Evolutionary conservation across 2,113 vertebrate genomes (phyloP).

Genomic region (Xiphorhynchus elegans): DNA sequence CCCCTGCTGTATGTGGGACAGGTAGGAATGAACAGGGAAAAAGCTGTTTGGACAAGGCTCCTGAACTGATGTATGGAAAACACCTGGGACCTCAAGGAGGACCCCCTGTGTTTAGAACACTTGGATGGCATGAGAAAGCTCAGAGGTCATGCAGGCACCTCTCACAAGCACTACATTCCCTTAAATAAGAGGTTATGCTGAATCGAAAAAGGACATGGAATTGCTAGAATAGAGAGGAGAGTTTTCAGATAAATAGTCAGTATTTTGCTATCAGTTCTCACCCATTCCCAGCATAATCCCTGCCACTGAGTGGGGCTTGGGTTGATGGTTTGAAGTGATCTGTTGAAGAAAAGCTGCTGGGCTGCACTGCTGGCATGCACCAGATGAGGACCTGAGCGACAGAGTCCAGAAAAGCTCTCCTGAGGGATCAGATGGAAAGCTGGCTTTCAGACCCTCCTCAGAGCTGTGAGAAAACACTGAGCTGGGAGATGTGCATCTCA

Average conservation of each 20-base stretch:
- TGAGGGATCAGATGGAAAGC: neutral
- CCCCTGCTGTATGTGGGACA: accelerated
- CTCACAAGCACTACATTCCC: neutral
- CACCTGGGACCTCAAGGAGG: neutral
- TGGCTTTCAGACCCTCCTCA: neutral
- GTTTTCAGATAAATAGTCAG: neutral
- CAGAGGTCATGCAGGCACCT: neutral
- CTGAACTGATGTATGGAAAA: neutral
- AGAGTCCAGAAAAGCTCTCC: neutral
- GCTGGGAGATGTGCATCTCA: neutral
- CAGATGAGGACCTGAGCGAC: neutral
- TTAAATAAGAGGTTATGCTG: neutral
- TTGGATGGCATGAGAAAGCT: neutral
- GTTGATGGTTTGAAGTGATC: neutral
- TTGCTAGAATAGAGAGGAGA: neutral
- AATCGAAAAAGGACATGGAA: neutral
- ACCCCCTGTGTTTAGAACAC: neutral
- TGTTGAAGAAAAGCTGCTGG: neutral
- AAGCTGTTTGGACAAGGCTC: neutral
- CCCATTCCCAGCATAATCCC: neutral
- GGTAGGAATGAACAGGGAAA: neutral
- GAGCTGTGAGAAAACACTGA: accelerated
- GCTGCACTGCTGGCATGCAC: neutral
- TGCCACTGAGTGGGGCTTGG: accelerated
- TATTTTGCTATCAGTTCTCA: neutral